Percentiles rank a stretch among this genome's conserved stretches.
Evolutionary conservation across 1,140 invertebrate species (phyloP).

Genomic region (Pararge aegeria): DNA sequence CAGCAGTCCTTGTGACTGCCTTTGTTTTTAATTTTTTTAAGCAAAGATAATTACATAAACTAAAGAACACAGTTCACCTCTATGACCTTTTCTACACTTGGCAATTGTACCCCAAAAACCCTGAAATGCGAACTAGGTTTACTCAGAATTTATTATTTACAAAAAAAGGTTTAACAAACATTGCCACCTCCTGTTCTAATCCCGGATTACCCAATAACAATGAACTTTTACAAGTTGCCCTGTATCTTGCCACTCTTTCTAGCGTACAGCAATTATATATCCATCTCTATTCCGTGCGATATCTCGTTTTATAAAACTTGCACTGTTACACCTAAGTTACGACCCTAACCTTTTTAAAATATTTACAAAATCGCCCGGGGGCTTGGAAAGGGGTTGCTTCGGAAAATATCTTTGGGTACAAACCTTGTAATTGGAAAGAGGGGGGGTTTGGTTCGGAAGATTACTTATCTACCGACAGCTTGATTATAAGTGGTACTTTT

Average conservation of each 20-base stretch:
- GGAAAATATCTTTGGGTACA: background rate
- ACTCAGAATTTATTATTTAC: background rate
- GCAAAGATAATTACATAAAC: too few relatives aligned
- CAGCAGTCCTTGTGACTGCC: too few relatives aligned
- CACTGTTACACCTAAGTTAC: background rate
- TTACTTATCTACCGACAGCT: background rate
- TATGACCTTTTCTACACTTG: background rate
- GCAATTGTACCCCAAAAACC: background rate
- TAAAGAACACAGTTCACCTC: too few relatives aligned
- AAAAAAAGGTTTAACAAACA: background rate
- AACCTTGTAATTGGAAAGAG: background rate
- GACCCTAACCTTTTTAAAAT: conserved; percentile 4
- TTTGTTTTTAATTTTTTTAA: too few relatives aligned
- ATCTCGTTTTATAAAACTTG: conserved; percentile 5
- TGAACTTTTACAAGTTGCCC: conserved; percentile 1
- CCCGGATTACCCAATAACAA: conserved; percentile 3
- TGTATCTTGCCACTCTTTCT: background rate
- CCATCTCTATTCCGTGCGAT: background rate
- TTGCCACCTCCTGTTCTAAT: background rate
- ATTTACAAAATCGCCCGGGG: conserved; percentile 1
- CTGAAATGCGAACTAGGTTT: background rate
- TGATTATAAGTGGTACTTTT: too few relatives aligned
- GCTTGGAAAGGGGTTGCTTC: background rate
- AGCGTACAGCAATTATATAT: background rate
- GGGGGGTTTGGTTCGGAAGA: background rate